Evolutionary conservation across 2,888 invertebrate genomes (phyloP).

Genomic region (Drosophila pullipes): DNA sequence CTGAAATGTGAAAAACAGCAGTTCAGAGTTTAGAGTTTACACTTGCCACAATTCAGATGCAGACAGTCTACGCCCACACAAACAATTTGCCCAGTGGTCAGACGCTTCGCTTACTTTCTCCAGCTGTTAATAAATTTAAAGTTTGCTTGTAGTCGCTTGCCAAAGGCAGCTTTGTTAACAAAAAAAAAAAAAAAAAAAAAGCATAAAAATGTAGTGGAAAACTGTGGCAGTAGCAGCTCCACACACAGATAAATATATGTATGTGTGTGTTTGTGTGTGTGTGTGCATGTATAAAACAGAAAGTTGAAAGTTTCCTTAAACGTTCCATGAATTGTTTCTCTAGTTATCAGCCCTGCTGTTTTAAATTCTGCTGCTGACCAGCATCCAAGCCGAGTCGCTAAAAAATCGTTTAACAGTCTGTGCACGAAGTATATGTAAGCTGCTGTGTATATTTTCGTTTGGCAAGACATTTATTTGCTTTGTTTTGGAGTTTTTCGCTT

Average conservation of each 20-base stretch:
- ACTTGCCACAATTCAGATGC: conserved; percentile 55
- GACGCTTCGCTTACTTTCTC: conserved; percentile 50
- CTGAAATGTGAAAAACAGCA: conserved; percentile 60
- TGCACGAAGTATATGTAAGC: conserved; percentile 43
- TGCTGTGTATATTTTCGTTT: conserved; percentile 12
- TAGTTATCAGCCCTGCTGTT: conserved; percentile 32
- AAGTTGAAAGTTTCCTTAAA: conserved; percentile 75
- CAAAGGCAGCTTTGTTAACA: conserved; percentile 16
- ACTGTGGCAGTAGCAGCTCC: conserved; percentile 22
- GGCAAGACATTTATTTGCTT: conserved; percentile 69
- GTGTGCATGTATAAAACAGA: conserved; percentile 56
- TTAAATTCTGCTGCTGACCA: conserved; percentile 28
- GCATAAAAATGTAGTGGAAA: conserved; percentile 7
- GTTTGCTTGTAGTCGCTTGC: conserved; percentile 65
- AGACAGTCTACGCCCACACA: conserved; percentile 34
- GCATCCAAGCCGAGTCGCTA: conserved; percentile 45
- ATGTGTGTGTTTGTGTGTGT: not conserved
- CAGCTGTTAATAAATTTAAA: conserved; percentile 77
- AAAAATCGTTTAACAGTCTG: conserved; percentile 71
- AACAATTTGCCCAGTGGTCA: conserved; percentile 40
- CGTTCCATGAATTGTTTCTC: conserved; percentile 71
- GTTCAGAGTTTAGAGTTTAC: conserved; percentile 52
- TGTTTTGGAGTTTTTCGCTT: conserved; percentile 61
- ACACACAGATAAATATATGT: conserved; percentile 15
- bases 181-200: conserved; percentile 2